Evolutionary conservation across 2,113 vertebrate species (phyloP).

Genomic region (Willisornis vidua): DNA sequence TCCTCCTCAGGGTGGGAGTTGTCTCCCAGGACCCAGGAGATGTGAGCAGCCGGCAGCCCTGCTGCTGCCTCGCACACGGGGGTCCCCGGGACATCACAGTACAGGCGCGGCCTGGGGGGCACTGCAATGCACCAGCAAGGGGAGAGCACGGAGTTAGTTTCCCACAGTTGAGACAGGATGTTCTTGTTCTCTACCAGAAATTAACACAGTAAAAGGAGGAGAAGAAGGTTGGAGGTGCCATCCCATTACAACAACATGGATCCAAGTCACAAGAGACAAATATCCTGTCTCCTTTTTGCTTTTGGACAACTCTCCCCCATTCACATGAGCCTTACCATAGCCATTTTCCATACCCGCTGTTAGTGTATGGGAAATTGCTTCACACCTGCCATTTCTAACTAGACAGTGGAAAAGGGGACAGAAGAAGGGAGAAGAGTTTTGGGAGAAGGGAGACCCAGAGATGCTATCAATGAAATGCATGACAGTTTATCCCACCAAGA

Average conservation of each 20-base stretch:
- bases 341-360: background rate
- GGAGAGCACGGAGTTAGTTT: background rate
- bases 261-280: background rate
- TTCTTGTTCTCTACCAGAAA: background rate
- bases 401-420: background rate
- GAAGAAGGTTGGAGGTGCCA: background rate
- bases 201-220: background rate
- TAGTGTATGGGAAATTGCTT: background rate
- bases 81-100: background rate
- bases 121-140: background rate
- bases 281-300: accelerated
- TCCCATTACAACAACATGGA: background rate
- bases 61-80: background rate
- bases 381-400: background rate
- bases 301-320: background rate
- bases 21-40: background rate
- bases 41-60: background rate
- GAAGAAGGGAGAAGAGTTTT: background rate
- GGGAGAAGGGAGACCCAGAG: background rate
- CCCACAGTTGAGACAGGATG: background rate
- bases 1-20: background rate
- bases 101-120: background rate
- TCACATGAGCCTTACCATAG: background rate
- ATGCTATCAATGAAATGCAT: background rate
- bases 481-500: background rate